Evolutionary conservation across 2,888 invertebrate species (phyloP).

Genomic region (Clistopyga incitator): DNA sequence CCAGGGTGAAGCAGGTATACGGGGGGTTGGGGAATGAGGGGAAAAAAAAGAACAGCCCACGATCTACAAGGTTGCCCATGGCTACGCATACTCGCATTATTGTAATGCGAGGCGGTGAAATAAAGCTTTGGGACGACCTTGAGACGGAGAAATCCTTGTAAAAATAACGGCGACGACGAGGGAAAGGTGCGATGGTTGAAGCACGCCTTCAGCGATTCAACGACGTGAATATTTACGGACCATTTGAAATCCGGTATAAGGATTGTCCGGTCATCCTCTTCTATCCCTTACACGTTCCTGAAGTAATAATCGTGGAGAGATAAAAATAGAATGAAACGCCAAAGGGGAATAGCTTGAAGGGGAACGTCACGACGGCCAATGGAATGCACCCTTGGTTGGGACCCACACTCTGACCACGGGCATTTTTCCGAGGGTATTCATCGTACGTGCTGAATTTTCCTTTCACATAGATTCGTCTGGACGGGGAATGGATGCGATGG

Average conservation of each 20-base stretch:
- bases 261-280: constrained; percentile 24
- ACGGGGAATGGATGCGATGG: constrained; percentile 26
- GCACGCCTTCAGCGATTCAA: constrained; percentile 18
- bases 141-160: constrained; percentile 2
- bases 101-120: constrained; percentile 11
- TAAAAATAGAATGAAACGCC: constrained; percentile 35
- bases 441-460: constrained; percentile 25
- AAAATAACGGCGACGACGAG: constrained; percentile 10
- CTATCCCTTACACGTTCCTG: constrained; percentile 30
- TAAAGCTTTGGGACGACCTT: not conserved
- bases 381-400: constrained; percentile 4
- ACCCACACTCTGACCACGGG: constrained; percentile 13
- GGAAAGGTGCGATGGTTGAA: constrained; percentile 25
- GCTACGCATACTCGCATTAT: not conserved
- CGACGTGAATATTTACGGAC: constrained; percentile 37
- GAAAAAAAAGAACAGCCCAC: not conserved
- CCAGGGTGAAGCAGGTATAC: constrained; percentile 6
- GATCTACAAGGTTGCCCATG: not conserved
- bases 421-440: constrained; percentile 17
- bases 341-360: constrained; percentile 47
- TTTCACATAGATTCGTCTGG: not conserved
- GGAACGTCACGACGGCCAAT: constrained; percentile 24
- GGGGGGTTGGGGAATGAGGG: no score
- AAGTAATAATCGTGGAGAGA: constrained; percentile 46
- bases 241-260: constrained; percentile 43